These are phyloP conservation scores for Pteropus alecto DNA, from an alignment of 2,113 vertebrate genomes.

Conservation along the genomic window DNA sequence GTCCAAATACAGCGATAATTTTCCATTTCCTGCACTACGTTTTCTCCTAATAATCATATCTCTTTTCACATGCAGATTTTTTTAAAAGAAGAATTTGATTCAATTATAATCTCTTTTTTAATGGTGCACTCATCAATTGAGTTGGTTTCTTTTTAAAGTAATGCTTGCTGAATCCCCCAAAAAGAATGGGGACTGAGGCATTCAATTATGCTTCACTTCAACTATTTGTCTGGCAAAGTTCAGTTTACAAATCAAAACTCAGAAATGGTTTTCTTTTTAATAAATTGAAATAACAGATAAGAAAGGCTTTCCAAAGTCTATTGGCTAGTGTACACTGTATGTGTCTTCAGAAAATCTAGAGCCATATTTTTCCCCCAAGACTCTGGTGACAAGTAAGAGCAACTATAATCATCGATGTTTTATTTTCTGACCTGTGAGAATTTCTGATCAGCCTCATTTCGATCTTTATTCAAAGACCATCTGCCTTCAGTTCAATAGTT, in stretches of 20 bases:
- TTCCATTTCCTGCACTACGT: background rate
- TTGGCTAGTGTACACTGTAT: background rate
- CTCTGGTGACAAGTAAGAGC: background rate
- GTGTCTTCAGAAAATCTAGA: background rate
- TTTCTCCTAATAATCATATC: background rate
- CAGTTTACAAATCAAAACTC: slow-evolving; percentile 32
- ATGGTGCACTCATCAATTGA: background rate
- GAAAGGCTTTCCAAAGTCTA: background rate
- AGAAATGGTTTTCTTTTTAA: background rate
- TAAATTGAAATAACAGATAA: background rate
- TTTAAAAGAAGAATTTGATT: background rate
- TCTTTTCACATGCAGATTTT: background rate
- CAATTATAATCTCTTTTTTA: background rate
- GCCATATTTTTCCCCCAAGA: background rate
- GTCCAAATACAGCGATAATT: background rate
- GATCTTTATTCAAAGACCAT: slow-evolving; percentile 62
- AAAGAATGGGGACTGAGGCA: background rate
- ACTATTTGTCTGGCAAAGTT: background rate
- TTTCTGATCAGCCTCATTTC: slow-evolving; percentile 59
- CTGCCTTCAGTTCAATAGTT: slow-evolving; percentile 67
- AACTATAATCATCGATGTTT: background rate
- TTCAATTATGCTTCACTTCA: background rate
- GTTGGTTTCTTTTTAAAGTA: background rate
- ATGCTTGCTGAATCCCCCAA: background rate
- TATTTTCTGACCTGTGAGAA: background rate